Evolutionary conservation across 35 echinoderm and acorn worm genomes (phyloP).

Genomic region (Acanthaster planci): DNA sequence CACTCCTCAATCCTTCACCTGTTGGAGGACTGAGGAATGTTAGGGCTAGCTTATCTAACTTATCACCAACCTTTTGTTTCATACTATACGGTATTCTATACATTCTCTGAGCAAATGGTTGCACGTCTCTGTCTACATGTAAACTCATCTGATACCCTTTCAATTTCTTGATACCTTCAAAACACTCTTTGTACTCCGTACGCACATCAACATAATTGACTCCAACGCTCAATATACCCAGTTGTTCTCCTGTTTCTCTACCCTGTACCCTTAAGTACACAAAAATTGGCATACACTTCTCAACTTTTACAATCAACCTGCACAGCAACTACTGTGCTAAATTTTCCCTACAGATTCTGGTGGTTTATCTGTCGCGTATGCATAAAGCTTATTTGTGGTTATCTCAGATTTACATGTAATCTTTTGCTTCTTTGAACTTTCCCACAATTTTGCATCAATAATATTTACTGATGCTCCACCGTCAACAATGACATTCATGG

Average conservation of each 20-base stretch:
- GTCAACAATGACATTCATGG: slow-evolving; percentile 61
- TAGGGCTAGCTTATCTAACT: slow-evolving; percentile 70
- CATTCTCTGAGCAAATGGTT: slow-evolving; percentile 66
- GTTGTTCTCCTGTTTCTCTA: too few species aligned
- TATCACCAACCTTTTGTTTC: slow-evolving; percentile 40
- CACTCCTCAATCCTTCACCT: too few species aligned
- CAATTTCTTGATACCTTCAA: too few species aligned
- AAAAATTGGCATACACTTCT: slow-evolving; percentile 33
- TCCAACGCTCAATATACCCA: slow-evolving; percentile 29
- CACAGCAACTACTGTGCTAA: slow-evolving; percentile 13
- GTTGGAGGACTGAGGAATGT: too few species aligned
- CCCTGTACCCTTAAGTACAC: too few species aligned
- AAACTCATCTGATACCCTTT: slow-evolving; percentile 48
- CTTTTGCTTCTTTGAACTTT: slow-evolving; percentile 42
- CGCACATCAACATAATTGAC: slow-evolving; percentile 37
- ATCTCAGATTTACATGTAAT: slow-evolving; percentile 55
- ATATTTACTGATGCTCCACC: slow-evolving; percentile 49
- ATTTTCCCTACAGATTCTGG: too few species aligned
- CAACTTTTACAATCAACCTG: background rate
- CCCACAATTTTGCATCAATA: slow-evolving; percentile 51
- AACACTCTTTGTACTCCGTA: slow-evolving; percentile 35
- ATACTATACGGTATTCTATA: slow-evolving; percentile 57
- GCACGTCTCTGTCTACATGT: slow-evolving; percentile 51
- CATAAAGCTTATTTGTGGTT: slow-evolving; percentile 50
- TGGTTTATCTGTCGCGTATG: slow-evolving; percentile 68